A percentile compares a stretch with the other conserved stretches of the same genome.
Conservation (phyloP, 1,140 invertebrate species). For the Magallana ariakensis region DNA sequence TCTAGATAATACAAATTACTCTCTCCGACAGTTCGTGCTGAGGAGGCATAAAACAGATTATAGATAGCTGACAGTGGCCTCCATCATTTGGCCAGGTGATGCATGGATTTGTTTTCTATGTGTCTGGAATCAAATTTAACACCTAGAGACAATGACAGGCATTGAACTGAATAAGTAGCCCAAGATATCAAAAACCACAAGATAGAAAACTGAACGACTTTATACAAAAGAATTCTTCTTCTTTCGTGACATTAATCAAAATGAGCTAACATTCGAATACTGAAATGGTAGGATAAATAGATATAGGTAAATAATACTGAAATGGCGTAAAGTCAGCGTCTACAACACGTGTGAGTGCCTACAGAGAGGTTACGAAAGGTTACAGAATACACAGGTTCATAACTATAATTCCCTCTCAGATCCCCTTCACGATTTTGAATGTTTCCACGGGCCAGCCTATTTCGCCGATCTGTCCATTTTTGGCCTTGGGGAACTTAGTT, state of each 20-base stretch:
- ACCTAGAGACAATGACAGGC: not conserved
- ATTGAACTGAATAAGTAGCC: slow-evolving; percentile 14
- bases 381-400: not conserved
- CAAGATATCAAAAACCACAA: slow-evolving; percentile 21
- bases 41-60: not conserved
- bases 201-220: slow-evolving; percentile 24
- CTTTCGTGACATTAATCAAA: slow-evolving; percentile 27
- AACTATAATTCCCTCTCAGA: slow-evolving; percentile 44
- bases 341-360: not conserved
- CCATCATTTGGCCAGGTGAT: slow-evolving; percentile 27
- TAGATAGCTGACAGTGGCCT: not conserved
- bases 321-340: slow-evolving; percentile 18
- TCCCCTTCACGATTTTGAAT: slow-evolving; percentile 66
- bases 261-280: slow-evolving; percentile 19
- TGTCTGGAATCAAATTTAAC: not conserved
- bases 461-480: slow-evolving; percentile 65
- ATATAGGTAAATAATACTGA: slow-evolving; percentile 20
- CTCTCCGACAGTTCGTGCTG: slow-evolving; percentile 1
- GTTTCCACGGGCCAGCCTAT: slow-evolving; percentile 65
- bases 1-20: slow-evolving; percentile 30
- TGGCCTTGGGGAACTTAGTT: slow-evolving; percentile 61
- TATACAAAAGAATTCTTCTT: slow-evolving; percentile 34
- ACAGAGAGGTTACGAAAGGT: not conserved
- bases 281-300: slow-evolving; percentile 18
- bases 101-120: not conserved